Evolutionary conservation across 2,113 vertebrate genomes (phyloP), one percentile per base, ranked within the genome.

Genomic region (Pyrgilauda ruficollis): DNA sequence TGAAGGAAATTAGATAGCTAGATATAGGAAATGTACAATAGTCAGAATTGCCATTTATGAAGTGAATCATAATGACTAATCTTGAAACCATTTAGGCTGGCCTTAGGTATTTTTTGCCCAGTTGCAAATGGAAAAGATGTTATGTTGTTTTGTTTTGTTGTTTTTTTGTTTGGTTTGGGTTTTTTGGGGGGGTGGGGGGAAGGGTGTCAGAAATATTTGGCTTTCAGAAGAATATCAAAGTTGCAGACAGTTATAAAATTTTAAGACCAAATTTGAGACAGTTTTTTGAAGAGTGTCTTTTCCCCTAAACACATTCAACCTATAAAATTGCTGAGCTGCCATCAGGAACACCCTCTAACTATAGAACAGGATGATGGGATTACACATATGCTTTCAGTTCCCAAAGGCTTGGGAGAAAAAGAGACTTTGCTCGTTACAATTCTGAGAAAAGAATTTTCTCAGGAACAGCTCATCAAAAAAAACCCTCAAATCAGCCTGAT

Each of bases 21-120:
- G 78, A 78, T 90, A 85, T 59, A 66, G 73, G 80, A 92, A 93
- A 88, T 83, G 50, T 90, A 78, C 23, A 80, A 90, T 84, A 88
- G 46, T 28, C 22, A 44, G 79, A 62, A 82, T 30, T 92, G 37
- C 58, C 77, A 62, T 87, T 88, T 94, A 49, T 81, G 24, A 92
- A 90, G 63, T 70, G 85, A 96, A 96, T 92, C 63, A 81, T 69
- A 84, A 75, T 90, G 64, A 84, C 52, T 93, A 93, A 95, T 83
- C 22, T 61, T 86, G 72, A 86, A 93, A 44, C 24, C 55, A 66
- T 59, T 59, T 59, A 88, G 47, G 27, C 27, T 83, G 22, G 19
- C 9, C 63, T 77, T 87, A 35, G 35, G 4, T 21, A 30, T 31
- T 78, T 68, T 83, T 93, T 63, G 13, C 37, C 55, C 64, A 70